Evolutionary conservation across 1,140 invertebrate species (phyloP), one percentile per base, ranked within the genome.

Genomic region (Calycopis cecrops): DNA sequence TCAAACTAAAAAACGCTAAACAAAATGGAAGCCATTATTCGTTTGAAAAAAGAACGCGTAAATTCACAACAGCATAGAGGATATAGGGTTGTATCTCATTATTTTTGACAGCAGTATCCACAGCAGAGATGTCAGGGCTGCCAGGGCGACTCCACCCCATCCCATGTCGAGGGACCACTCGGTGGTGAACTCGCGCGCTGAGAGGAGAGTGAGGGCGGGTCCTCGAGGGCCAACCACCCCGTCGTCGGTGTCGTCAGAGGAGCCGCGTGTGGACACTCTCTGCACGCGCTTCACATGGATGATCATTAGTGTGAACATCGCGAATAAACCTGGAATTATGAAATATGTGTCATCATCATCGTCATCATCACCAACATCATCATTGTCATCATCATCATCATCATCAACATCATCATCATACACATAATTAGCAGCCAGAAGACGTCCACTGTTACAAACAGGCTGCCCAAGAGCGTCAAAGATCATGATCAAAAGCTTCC

Each of bases 51-150:
- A 34, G 3, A 12, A 49, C 1, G 12, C n/a, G n/a, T 12, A 40
- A 58, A 61, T 62, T 67, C 53, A 71, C 62, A 71, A 90, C 64
- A 93, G 90, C 88, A 93, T 91, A 47, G 91, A 89, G 1, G 92
- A 91, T 70, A 95, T 92, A 6, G 94, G 94, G 81, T 94, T 95
- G 79, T 96, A 96, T 65, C 95, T 89, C 94, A 96, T 96, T 59
- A 96, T 94, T 84, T 96, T 96, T 11, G 94, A 95, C 11, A 97
- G 88, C 35, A 96, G 84, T 44, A 96, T 95, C 96, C 96, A 97
- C 3, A 96, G 88, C 0, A 95, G 84, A 0, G 93, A 93, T 0
- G 95, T 93, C 12, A 94, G 90, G 3, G 94, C 90, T 60, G 94
- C 95, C 0, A 95, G 76, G 0, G 91, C 91, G 0, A 96, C 93